A percentile compares a stretch with the other conserved stretches of the same genome.
phyloP scores from a whole-genome alignment of 1,140 invertebrate genomes.

The Aphelinus certus region DNA sequence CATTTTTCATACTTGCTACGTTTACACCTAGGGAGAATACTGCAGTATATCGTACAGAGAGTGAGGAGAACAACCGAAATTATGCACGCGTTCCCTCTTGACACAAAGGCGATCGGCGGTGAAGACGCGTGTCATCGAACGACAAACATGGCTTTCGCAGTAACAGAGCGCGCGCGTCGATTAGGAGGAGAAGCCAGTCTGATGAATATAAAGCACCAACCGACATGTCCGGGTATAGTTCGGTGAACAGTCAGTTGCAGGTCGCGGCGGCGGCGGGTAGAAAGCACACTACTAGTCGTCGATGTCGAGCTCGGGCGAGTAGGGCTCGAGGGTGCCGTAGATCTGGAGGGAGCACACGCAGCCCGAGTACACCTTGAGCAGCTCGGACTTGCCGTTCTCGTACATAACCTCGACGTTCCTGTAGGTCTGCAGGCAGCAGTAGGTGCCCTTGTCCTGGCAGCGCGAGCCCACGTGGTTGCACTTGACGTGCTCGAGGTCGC shows the following conservation, averaged over 20 bases:
- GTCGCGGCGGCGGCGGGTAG: no score
- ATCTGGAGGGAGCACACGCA: conserved; percentile 45
- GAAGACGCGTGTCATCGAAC: no score
- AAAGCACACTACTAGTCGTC: neutral
- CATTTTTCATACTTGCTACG: neutral
- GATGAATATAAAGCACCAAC: no score
- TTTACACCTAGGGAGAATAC: neutral
- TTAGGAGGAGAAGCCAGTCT: no score
- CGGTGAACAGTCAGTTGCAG: no score
- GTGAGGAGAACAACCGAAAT: neutral
- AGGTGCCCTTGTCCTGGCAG: conserved; percentile 28
- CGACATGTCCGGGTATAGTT: no score
- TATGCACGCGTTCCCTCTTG: no score
- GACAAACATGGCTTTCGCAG: no score
- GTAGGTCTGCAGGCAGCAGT: conserved; percentile 49
- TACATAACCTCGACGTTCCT: conserved; percentile 39
- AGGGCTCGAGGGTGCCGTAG: conserved; percentile 10
- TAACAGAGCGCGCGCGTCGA: no score
- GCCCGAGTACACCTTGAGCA: conserved; percentile 43
- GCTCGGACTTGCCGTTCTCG: neutral
- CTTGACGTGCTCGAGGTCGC: conserved; percentile 42
- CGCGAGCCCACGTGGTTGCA: conserved; percentile 44
- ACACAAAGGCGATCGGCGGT: no score
- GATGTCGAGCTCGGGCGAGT: neutral
- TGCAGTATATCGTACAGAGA: neutral